Evolutionary conservation across 2,888 invertebrate genomes (phyloP).

Genomic region (Epiperipatus broadwayi): DNA sequence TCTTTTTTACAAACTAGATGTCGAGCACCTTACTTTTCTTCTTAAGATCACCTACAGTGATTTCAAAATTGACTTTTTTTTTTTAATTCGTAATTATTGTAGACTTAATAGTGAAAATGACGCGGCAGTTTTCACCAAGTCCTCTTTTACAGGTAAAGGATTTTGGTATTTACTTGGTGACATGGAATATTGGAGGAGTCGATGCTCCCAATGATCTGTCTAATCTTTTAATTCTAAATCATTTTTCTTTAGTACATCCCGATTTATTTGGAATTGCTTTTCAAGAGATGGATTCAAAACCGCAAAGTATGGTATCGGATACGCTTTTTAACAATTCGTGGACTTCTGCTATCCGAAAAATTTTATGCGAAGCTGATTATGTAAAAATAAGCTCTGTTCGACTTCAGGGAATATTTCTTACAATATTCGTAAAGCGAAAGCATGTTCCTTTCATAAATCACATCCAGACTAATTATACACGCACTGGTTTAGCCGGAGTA

Average conservation of each 20-base stretch:
- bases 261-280: too few species aligned
- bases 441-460: conserved; percentile 62
- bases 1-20: too few species aligned
- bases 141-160: too few species aligned
- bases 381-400: conserved; percentile 46
- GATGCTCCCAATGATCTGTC: too few species aligned
- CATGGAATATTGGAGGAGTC: conserved; percentile 90
- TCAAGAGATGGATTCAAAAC: conserved; percentile 74
- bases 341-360: conserved; percentile 47
- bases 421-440: conserved; percentile 53
- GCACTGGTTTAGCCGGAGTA: conserved; percentile 72
- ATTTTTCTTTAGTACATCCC: too few species aligned
- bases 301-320: conserved; percentile 60
- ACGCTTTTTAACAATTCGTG: conserved; percentile 65
- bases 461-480: conserved; percentile 66
- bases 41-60: too few species aligned
- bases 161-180: conserved; percentile 46
- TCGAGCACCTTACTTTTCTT: too few species aligned
- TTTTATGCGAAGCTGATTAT: conserved; percentile 46
- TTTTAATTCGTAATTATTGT: too few species aligned
- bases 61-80: too few species aligned
- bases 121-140: too few species aligned
- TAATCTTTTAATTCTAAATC: too few species aligned
- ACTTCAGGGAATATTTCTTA: conserved; percentile 60
- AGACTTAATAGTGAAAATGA: too few species aligned